These are phyloP conservation scores for Drosophila asahinai DNA, from an alignment of 1,140 invertebrate species.

Conservation along the genomic window DNA sequence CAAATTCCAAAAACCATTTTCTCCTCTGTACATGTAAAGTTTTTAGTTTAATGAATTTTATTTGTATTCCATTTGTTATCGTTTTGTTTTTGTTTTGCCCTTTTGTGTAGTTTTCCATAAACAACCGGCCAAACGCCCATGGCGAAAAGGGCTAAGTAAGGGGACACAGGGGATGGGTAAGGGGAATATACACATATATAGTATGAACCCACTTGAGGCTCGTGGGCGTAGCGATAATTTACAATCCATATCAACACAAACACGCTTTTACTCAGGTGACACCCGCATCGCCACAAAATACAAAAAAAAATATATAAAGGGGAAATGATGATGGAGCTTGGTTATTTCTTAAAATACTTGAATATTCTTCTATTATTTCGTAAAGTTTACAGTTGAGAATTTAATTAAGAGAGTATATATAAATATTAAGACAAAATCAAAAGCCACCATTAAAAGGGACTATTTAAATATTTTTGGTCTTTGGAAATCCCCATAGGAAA, in stretches of 20 bases:
- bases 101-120: slow-evolving; percentile 42
- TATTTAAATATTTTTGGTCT: neutral
- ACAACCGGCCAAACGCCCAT: slow-evolving; percentile 26
- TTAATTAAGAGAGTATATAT: too few relatives aligned
- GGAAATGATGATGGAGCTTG: neutral
- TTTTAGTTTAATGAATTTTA: slow-evolving; percentile 6
- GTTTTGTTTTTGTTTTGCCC: slow-evolving; percentile 6
- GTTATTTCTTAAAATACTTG: neutral
- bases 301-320: neutral
- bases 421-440: neutral
- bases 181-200: neutral
- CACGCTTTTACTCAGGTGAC: slow-evolving; percentile 10
- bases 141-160: slow-evolving; percentile 17
- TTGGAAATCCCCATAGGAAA: slow-evolving; percentile 6
- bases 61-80: slow-evolving; percentile 9
- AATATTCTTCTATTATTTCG: neutral
- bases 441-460: neutral
- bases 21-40: slow-evolving; percentile 15
- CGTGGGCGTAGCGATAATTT: slow-evolving; percentile 30
- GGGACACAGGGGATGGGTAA: neutral
- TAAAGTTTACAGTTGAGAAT: too few relatives aligned
- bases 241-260: slow-evolving; percentile 11
- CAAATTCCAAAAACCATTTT: neutral
- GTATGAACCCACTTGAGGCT: slow-evolving; percentile 3
- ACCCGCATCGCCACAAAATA: slow-evolving; percentile 22